phyloP scores from a whole-genome alignment of 2,888 invertebrate species.

The Chrysomela aeneicollis region DNA sequence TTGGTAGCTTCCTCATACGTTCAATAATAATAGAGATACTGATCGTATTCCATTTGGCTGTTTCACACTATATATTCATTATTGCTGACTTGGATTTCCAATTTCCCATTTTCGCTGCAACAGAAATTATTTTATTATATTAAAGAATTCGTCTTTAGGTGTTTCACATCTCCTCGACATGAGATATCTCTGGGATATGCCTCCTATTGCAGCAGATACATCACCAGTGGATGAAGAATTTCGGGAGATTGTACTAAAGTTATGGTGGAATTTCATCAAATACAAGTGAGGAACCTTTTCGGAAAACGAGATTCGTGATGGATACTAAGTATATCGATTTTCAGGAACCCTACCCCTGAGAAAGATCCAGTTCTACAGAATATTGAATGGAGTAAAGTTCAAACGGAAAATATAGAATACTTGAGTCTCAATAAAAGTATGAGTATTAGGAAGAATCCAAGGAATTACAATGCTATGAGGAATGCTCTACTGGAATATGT shows the following conservation, averaged over 20 bases:
- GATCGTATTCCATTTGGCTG: too few species aligned
- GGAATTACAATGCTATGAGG: neutral
- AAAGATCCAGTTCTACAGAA: conserved; percentile 17
- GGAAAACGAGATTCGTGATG: neutral
- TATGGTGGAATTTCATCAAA: conserved; percentile 29
- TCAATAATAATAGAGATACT: too few species aligned
- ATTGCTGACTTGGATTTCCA: too few species aligned
- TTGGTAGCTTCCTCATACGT: too few species aligned
- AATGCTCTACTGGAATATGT: neutral
- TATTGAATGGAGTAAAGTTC: conserved; percentile 19
- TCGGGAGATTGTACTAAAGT: conserved; percentile 11
- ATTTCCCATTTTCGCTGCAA: too few species aligned
- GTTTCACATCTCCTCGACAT: neutral
- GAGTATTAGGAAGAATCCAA: conserved; percentile 17
- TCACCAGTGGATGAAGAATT: neutral
- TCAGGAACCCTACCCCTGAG: conserved; percentile 28
- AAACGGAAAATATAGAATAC: conserved; percentile 11
- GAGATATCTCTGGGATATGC: conserved; percentile 19
- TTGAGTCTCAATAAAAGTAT: conserved; percentile 24
- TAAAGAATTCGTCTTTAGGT: too few species aligned
- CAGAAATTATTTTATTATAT: too few species aligned
- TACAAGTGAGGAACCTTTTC: conserved; percentile 10
- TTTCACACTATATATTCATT: too few species aligned
- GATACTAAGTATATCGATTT: neutral
- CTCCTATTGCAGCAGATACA: neutral